phyloP scores from a whole-genome alignment of 2,797 vertebrate genomes.

The Pygocentrus nattereri region DNA sequence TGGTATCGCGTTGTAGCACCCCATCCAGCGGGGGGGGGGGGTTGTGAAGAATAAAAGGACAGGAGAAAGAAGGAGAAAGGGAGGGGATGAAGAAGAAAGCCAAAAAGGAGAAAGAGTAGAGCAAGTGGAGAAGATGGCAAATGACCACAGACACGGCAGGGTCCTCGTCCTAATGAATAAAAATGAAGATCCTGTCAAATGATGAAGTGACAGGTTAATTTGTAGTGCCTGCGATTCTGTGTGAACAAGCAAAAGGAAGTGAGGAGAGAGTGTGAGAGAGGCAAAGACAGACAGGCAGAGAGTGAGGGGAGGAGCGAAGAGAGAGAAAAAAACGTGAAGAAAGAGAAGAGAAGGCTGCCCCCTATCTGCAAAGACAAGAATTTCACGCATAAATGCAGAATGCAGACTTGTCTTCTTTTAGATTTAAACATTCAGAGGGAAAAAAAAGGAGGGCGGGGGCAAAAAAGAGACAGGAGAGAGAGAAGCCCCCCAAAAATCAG shows the following conservation, averaged over 20 bases:
- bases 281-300: slow-evolving; percentile 26
- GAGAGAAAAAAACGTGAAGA: slow-evolving; percentile 33
- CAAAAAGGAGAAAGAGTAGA: slow-evolving; percentile 64
- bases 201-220: slow-evolving; percentile 94
- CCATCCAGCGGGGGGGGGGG: slow-evolving; percentile 36
- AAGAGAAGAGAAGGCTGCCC: slow-evolving; percentile 90
- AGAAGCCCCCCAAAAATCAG: slow-evolving; percentile 77
- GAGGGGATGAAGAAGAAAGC: slow-evolving; percentile 42
- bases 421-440: slow-evolving; percentile 78
- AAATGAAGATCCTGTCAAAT: slow-evolving; percentile 92
- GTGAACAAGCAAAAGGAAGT: slow-evolving; percentile 68
- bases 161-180: slow-evolving; percentile 87
- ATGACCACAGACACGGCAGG: slow-evolving; percentile 85
- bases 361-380: slow-evolving; percentile 89
- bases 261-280: slow-evolving; percentile 36
- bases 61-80: slow-evolving; percentile 47
- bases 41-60: slow-evolving; percentile 23
- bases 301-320: background rate
- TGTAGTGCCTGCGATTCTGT: slow-evolving; percentile 79
- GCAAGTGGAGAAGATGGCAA: slow-evolving; percentile 78
- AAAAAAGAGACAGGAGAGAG: background rate
- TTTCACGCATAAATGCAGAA: slow-evolving; percentile 73
- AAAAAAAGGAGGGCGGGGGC: slow-evolving; percentile 56
- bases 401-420: slow-evolving; percentile 80
- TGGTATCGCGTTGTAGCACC: slow-evolving; percentile 66